Evolutionary conservation across 2,113 vertebrate species (phyloP), one percentile per base, ranked within the genome.

Genomic region (Percina caprodes): DNA sequence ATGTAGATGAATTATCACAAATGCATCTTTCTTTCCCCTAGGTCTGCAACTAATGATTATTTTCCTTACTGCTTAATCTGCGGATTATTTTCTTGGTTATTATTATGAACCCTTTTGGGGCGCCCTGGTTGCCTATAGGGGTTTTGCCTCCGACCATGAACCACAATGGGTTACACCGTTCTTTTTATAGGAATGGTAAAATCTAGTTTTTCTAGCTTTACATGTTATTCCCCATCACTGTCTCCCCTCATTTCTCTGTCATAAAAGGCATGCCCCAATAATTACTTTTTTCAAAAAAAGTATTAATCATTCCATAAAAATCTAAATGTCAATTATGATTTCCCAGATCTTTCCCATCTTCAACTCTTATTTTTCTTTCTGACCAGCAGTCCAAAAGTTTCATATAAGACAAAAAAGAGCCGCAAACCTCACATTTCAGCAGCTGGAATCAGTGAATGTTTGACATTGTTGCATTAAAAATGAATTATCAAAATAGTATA

Each of bases 31-130:
- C 26, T 55, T 55, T n/a, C 55, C 45, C 24, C 11, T 30, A 46
- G 66, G 33, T 12, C n/a, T 74, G 48, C 39, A 63, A 16, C 9
- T 75, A 51, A 45, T 14, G 16, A 81, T 68, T 45, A 39, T 70
- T 84, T 54, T 56, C 45, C 55, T 55, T 61, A 68, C 56, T 74
- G 24, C 14, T 60, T 74, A 66, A 73, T 82, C 23, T 65, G 18
- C 62, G 23, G 66, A 49, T 69, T 42, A 69, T 59, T 73, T 71
- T 48, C 21, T 33, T 54, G 13, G 33, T 42, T 68, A 58, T 58
- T 63, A 59, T 46, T 54, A 61, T 51, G 9, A 12, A 65, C 77
- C 14, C 0, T 39, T 55, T 51, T 45, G 35, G 45, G 42, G 9
- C 1, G 1, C 2, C 30, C 13, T 46, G 46, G 23, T n/a, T 51